Evolutionary conservation across 2,113 vertebrate genomes (phyloP), one percentile per base, ranked within the genome.

Genomic region (Centropristis striata): DNA sequence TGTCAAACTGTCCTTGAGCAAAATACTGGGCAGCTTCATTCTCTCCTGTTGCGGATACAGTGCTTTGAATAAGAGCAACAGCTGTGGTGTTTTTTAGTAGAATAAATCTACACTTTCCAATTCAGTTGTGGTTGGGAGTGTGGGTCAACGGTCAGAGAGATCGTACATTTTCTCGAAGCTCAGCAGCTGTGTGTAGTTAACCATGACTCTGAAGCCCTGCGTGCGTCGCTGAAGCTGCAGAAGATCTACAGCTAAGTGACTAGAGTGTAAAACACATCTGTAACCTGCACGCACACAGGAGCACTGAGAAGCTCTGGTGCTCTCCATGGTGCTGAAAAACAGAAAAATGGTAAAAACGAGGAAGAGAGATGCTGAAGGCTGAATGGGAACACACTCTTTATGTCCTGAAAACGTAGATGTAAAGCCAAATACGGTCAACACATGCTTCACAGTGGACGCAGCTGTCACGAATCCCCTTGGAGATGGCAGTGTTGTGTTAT

Each of bases 311-410:
- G 51, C 68, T 42, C 13, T 1, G 66, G 60, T 37, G 86, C 90
- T 93, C 75, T 93, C 92, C 91, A 4, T 49, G 92, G 90, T 93
- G 75, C 92, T 93, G 92, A 90, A 92, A 76, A 4, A 16, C 15
- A 27, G 68, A 21, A 57, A 55, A 46, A 8, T 4, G 12, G 4
- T 23, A 15, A 14, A 72, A 79, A 54, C 42, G 16, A 16, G 25
- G 50, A 27, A 16, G 18, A 47, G 41, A 66, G 69, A 6, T 21
- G 28, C 15, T 47, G 27, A 16, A 47, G 27, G 8, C 58, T 50
- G 42, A 55, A n/a, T 1, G 55, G 23, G n/a, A 23, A 50, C 57
- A 5, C 20, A 57, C 44, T 65, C 32, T 75, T 3, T 47, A 20
- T n/a, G 15, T 59, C 23, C 37, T 9, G n/a, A 15, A 68, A 37